Conservation (phyloP, 1,140 invertebrate species). For the Solenopsis fugax region DNA sequence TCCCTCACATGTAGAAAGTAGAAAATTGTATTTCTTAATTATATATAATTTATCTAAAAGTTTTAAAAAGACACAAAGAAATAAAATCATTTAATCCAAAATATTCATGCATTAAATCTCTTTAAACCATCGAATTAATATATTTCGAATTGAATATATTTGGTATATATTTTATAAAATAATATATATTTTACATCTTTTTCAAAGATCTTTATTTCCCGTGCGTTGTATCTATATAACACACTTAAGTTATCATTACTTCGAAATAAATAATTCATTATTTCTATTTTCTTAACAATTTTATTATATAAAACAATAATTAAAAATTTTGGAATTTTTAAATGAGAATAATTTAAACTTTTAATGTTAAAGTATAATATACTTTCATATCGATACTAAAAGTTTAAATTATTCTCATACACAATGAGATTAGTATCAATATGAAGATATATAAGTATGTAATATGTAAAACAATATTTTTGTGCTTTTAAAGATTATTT, state of each 20-base stretch:
- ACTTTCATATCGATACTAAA: too few relatives aligned
- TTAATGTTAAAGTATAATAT: not conserved
- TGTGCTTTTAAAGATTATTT: constrained; percentile 18
- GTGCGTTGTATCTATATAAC: not conserved
- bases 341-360: not conserved
- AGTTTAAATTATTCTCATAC: too few relatives aligned
- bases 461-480: not conserved
- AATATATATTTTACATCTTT: not conserved
- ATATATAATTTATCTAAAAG: not conserved
- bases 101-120: not conserved
- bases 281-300: not conserved
- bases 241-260: not conserved
- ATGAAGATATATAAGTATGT: not conserved
- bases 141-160: not conserved
- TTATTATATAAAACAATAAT: not conserved
- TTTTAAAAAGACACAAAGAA: not conserved
- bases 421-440: not conserved
- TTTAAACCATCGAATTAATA: not conserved
- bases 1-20: not conserved
- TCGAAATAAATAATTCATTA: not conserved
- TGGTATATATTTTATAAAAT: not conserved
- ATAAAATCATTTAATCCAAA: not conserved
- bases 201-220: not conserved
- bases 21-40: not conserved
- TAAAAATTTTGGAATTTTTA: too few relatives aligned